Conservation (phyloP, 2,797 vertebrate genomes). For the Melanotaenia parkinsoni region DNA sequence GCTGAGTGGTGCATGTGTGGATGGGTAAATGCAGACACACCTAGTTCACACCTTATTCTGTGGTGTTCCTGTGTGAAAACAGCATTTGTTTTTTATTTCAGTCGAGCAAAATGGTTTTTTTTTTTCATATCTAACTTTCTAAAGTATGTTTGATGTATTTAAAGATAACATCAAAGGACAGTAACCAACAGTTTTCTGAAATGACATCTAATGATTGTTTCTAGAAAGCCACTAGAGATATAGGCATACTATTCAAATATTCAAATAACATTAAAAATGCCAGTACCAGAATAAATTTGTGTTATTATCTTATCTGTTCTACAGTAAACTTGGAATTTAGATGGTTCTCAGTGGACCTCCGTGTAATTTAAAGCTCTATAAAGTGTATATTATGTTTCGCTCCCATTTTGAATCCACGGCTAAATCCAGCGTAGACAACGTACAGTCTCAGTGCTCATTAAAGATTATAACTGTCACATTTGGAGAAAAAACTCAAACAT, state of each 20-base stretch:
- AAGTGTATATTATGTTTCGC: constrained; percentile 4
- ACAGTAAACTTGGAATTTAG: background rate
- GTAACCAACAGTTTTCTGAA: background rate
- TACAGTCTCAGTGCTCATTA: constrained; percentile 28
- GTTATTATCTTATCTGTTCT: background rate
- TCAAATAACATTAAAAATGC: background rate
- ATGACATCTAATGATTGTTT: background rate
- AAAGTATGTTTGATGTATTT: background rate
- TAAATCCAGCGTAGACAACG: background rate
- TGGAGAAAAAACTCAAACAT: constrained; percentile 50
- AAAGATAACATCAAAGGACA: background rate
- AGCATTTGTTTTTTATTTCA: constrained; percentile 1
- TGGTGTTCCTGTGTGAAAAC: constrained; percentile 8
- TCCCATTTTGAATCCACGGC: constrained; percentile 51
- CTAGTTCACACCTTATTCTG: constrained; percentile 10
- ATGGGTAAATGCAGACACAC: constrained; percentile 8
- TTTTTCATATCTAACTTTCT: background rate
- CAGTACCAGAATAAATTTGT: background rate
- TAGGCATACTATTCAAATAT: no score
- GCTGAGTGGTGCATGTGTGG: constrained; percentile 1
- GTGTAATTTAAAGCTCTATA: constrained; percentile 23
- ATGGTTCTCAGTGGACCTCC: background rate
- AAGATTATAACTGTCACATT: constrained; percentile 7
- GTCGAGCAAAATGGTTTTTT: background rate
- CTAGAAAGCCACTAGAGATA: background rate